phyloP scores from a whole-genome alignment of 2,888 invertebrate genomes.

The Chirona hameri region DNA sequence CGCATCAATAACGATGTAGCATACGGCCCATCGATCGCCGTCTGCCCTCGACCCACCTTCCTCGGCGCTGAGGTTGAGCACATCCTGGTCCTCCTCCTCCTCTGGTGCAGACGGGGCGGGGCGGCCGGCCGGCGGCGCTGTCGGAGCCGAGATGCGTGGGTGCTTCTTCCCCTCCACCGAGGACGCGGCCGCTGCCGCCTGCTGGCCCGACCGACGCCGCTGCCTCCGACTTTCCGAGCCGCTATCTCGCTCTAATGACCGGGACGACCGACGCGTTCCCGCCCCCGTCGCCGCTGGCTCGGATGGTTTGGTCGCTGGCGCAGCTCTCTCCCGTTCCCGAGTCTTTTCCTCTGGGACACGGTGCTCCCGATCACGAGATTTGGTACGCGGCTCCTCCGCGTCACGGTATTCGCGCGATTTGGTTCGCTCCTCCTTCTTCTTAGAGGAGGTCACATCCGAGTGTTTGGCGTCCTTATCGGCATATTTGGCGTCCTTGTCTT shows the following conservation, averaged over 20 bases:
- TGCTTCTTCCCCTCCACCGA: neutral
- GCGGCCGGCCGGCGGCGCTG: neutral
- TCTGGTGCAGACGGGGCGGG: neutral
- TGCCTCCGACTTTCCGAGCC: neutral
- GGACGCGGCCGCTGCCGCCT: neutral
- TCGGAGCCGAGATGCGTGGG: neutral
- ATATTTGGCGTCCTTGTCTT: neutral
- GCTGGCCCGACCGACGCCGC: neutral
- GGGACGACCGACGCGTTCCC: neutral
- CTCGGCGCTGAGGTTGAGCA: constrained; percentile 9
- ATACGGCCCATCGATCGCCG: too few species aligned
- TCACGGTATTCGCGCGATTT: neutral
- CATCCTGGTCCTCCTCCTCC: neutral
- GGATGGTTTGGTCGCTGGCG: neutral
- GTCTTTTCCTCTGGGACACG: neutral
- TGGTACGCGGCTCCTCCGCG: neutral
- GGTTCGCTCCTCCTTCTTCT: neutral
- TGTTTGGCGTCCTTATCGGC: neutral
- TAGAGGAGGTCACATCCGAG: neutral
- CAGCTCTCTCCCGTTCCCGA: neutral
- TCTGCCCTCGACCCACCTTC: neutral
- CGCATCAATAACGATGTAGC: too few species aligned
- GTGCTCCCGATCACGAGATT: neutral
- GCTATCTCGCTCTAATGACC: neutral
- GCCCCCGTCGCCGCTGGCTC: neutral